Base-by-base conservation (phyloP, 2,888 invertebrate genomes). In the Polia nebulosa region DNA sequence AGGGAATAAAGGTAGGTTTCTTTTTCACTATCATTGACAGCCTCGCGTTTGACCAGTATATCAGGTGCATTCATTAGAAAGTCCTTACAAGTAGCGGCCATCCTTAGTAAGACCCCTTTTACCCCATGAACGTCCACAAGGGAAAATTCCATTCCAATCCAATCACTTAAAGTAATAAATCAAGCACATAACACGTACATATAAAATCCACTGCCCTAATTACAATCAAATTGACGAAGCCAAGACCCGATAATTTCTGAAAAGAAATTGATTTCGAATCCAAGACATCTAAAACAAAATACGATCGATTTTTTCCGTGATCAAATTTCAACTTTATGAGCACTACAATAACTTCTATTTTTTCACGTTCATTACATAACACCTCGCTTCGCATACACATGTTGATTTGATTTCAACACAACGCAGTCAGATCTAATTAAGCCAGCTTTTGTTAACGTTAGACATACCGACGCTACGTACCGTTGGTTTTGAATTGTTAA, bases 381-480 rank as follows among this genome's bases (percentile, higher is more conserved):
- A 79, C 83, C 72, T 78, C 71, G 72, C 70, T 86, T 84, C 75
- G 76, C 73, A 71, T 78, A 80, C 81, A 83, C 80, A 85, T 77
- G 82, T 81, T 80, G 83, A 88, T 89, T 89, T 87, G 85, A 89
- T 88, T 88, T 76, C 81, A 79, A 76, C 88, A 87, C 87, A 76
- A 73, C 81, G 72, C 67, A 79, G 84, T 75, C 82, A 78, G 81
- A 90, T 90, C 87, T 87, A 91, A 91, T 91, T 91, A 89, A 87
- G 78, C 72, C 80, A 53, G 87, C 87, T 85, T 87, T 90, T 90
- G 90, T 90, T 84, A 81, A 80, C 83, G 86, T 84, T 87, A 85
- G 87, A 87, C 80, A 76, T 83, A 83, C 81, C 77, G 76, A 52
- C 69, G 76, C 78, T 80, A 80, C 65, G 73, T 73, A 73, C 52